These are phyloP conservation scores for Porites cylindrica DNA, from an alignment of 92 coral and sea anemone species.

Conservation along the genomic window DNA sequence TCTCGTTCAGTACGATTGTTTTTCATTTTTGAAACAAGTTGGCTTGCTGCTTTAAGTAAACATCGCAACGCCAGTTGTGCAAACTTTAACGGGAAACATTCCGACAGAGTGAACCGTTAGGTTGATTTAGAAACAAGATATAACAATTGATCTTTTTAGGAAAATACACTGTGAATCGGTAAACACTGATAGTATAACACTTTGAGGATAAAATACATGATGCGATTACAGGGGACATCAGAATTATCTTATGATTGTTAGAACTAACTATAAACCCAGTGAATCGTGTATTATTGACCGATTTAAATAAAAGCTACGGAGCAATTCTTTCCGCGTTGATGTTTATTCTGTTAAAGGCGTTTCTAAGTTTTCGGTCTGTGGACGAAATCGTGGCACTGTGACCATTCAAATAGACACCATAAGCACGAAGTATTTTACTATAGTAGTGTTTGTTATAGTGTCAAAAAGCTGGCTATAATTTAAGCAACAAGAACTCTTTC, in stretches of 20 bases:
- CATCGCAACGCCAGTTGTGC: constrained; percentile 41
- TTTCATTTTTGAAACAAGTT: not conserved
- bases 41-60: constrained; percentile 26
- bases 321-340: not conserved
- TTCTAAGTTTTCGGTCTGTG: not conserved
- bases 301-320: too few species aligned
- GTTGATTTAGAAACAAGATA: constrained; percentile 38
- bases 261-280: too few species aligned
- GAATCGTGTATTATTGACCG: too few species aligned
- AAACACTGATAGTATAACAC: constrained; percentile 32
- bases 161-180: constrained; percentile 17
- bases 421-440: not conserved
- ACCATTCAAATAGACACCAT: not conserved
- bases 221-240: not conserved
- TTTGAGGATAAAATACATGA: constrained; percentile 37
- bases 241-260: too few species aligned
- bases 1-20: constrained; percentile 15
- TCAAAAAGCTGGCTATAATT: not conserved
- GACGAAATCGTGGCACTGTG: not conserved
- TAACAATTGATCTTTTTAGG: constrained; percentile 30
- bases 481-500: too few species aligned
- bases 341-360: too few species aligned
- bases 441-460: not conserved
- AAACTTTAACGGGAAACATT: constrained; percentile 24
- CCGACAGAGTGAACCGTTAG: constrained; percentile 46